phyloP scores from a whole-genome alignment of 2,113 vertebrate species.

The Erinaceus europaeus region DNA sequence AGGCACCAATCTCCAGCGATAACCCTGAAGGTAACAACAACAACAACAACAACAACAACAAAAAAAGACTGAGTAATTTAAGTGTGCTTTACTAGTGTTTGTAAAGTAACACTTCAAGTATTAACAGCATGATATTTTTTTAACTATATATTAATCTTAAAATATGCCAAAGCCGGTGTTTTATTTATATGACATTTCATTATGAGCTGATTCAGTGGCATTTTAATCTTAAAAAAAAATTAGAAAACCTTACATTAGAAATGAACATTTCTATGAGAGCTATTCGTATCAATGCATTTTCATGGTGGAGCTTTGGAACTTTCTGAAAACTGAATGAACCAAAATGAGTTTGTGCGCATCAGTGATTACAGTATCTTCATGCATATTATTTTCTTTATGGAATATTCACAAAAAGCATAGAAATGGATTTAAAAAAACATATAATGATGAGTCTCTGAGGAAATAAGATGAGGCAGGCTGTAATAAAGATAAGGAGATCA shows the following conservation, averaged over 20 bases:
- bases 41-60: too few relatives aligned
- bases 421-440: neutral
- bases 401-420: neutral
- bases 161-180: neutral
- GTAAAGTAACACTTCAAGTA: neutral
- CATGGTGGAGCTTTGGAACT: neutral
- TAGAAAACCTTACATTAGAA: neutral
- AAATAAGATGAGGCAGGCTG: neutral
- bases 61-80: neutral
- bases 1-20: too few relatives aligned
- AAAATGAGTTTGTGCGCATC: neutral
- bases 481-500: neutral
- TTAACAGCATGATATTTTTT: neutral
- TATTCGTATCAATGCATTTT: neutral
- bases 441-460: neutral
- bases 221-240: neutral
- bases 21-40: too few relatives aligned
- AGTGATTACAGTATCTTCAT: neutral
- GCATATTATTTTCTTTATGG: neutral
- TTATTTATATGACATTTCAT: neutral
- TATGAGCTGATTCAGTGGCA: neutral
- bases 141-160: neutral
- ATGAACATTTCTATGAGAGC: neutral
- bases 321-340: neutral
- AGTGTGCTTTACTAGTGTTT: neutral